Evolutionary conservation across 2,888 invertebrate species (phyloP), one percentile per base, ranked within the genome.

Genomic region (Hypsopygia costalis): DNA sequence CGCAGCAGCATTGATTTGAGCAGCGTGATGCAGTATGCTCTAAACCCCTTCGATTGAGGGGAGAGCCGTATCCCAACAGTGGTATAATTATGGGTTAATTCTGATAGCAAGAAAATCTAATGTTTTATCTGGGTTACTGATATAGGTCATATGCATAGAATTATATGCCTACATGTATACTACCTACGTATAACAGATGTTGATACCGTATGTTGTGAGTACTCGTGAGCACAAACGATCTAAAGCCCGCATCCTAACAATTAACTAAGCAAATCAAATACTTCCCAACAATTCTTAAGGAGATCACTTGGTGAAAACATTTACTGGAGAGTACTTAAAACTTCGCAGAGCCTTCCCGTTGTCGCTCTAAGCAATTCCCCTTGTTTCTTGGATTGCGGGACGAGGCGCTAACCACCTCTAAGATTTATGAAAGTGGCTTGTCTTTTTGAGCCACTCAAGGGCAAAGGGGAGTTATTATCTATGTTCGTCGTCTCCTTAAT

Each of bases 381-480:
- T 70, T 79, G 73, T 78, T 77, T 67, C 69, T 67, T 56, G 65
- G 65, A 77, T 73, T 77, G 70, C 62, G 36, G 66, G 74, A 70
- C 72, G 70, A 78, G 74, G 74, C 76, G 78, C 68, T 79, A 78
- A 81, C 79, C 73, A 76, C 77, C 71, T 61, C 58, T 43, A 56
- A 77, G 78, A 80, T 79, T 80, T 78, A 81, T 79, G 67, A 70
- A 79, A 76, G 76, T 75, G 67, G 68, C 72, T 70, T 72, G 73
- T 79, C 78, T 74, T 75, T 76, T 76, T 64, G 60, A 66, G 69
- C 58, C 67, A 71, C 70, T 76, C 52, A 54, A 54, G 69, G 68
- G 62, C 62, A 72, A 69, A 69, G 54, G 67, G 70, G 58, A 69
- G 66, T 74, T 77, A 76, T 75, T 73, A 74, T 77, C 69, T 66